Base-by-base conservation (phyloP, 53 echinoderm and acorn worm genomes). In the Patiria pectinifera region DNA sequence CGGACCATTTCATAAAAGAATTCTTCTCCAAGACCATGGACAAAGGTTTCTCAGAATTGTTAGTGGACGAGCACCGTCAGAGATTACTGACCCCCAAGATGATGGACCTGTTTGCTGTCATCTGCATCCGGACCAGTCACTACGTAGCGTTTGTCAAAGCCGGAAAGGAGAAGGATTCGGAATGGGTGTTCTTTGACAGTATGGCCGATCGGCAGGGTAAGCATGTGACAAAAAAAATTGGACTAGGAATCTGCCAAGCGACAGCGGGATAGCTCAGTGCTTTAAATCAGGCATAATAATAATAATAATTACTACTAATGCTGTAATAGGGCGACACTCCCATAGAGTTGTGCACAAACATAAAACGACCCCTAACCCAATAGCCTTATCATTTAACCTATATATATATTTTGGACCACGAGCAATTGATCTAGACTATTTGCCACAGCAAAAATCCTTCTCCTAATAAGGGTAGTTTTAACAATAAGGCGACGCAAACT, bases 111-210 rank as follows among this genome's bases (percentile, higher is more conserved):
- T 97, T 94, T 89, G 96, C 97, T 45, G 96, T 97, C 45, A 93
- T 97, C 70, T 97, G 97, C 93, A 97, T 97, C 69, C 93, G 95
- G 75, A 97, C 97, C 4, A 97, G 96, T 80, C 97, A 97, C 91
- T 97, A 97, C 71, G 35, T 35, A 35, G 35, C 35, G 35, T 35
- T 35, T 35, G 35, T 35, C 35, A 35, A 35, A 35, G 35, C 35
- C 35, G 35, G 35, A 35, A 35, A 1, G 35, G 35, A 35, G 35
- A 35, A 35, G 35, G 35, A 35, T 35, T 35, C 35, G 35, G 35
- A 35, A 35, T 35, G 35, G 35, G 35, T 35, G 35, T 35, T 35
- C 35, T 35, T 35, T 35, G 35, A 35, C 35, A 35, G 35, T 35
- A 35, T 35, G 35, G 35, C 35, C 35, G 35, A 35, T 35, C 35